Evolutionary conservation across 2,888 invertebrate genomes (phyloP).

Genomic region (Tiphia femorata): DNA sequence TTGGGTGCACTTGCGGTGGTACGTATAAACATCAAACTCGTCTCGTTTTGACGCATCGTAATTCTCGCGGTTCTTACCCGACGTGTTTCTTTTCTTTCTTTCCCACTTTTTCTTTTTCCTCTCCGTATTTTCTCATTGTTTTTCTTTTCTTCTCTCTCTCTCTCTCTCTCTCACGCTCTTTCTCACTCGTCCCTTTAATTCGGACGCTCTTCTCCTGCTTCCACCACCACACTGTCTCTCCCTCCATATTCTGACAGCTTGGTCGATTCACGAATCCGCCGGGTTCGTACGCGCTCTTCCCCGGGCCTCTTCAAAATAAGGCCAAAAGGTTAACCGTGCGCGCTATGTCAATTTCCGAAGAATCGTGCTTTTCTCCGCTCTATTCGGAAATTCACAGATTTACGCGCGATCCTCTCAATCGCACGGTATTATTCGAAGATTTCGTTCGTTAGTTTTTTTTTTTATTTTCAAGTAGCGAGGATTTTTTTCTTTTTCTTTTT

Average conservation of each 20-base stretch:
- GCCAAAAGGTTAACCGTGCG: conserved; percentile 29
- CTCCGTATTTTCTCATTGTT: conserved; percentile 15
- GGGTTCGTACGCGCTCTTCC: conserved; percentile 50
- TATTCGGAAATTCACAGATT: too few relatives aligned
- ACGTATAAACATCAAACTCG: conserved; percentile 7
- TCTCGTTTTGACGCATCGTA: neutral
- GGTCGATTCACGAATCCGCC: conserved; percentile 58
- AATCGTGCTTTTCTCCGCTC: too few relatives aligned
- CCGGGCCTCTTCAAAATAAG: conserved; percentile 50
- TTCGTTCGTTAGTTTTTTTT: too few relatives aligned
- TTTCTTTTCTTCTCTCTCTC: conserved; percentile 10
- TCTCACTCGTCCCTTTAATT: neutral
- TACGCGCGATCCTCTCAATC: too few relatives aligned
- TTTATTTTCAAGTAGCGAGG: too few relatives aligned
- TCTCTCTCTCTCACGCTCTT: conserved; percentile 8
- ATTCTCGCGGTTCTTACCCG: neutral
- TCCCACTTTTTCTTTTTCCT: conserved; percentile 9
- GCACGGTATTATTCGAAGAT: too few relatives aligned
- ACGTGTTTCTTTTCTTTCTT: neutral
- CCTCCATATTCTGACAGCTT: conserved; percentile 53
- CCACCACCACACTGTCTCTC: conserved; percentile 19
- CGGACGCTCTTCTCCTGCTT: neutral
- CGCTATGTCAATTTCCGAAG: neutral
- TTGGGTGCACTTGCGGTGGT: conserved; percentile 9
- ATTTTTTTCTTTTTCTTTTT: too few relatives aligned